Evolutionary conservation across 92 coral and sea anemone genomes (phyloP).

Genomic region (Paragorgia papillata): DNA sequence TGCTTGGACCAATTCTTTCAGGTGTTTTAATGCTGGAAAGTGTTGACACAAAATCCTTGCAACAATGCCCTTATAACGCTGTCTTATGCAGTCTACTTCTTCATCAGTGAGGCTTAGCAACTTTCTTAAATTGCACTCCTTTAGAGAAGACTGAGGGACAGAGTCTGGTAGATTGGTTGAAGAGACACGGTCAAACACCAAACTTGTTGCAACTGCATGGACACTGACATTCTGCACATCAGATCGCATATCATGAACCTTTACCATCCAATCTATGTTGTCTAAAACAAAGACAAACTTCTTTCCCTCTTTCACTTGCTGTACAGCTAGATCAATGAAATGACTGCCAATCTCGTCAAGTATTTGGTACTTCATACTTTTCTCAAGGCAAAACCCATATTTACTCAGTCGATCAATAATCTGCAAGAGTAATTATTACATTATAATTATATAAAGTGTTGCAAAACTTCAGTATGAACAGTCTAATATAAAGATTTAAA

Average conservation of each 20-base stretch:
- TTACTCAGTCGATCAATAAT: conserved; percentile 48
- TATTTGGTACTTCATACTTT: conserved; percentile 50
- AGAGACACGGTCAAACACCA: conserved; percentile 42
- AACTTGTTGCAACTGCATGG: conserved; percentile 18
- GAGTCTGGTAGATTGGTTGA: conserved; percentile 46
- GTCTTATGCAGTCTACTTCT: conserved; percentile 41
- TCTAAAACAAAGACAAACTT: too few relatives aligned
- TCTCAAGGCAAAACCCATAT: conserved; percentile 52
- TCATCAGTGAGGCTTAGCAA: conserved; percentile 39
- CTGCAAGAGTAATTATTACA: conserved; percentile 18
- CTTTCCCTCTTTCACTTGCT: conserved; percentile 39
- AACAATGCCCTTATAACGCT: conserved; percentile 51
- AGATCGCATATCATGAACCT: conserved; percentile 58
- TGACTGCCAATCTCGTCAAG: conserved; percentile 52
- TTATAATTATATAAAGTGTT: too few relatives aligned
- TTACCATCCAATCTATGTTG: conserved; percentile 52
- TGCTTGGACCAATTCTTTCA: conserved; percentile 44
- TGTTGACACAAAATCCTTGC: conserved; percentile 46
- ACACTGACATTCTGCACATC: conserved; percentile 45
- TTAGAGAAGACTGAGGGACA: conserved; percentile 48
- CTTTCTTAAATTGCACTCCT: conserved; percentile 41
- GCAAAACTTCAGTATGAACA: too few relatives aligned
- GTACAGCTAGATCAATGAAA: conserved; percentile 48
- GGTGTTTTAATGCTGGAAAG: conserved; percentile 50
- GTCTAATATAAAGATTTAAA: too few relatives aligned